Percentiles rank a stretch among this genome's conserved stretches.
Conservation (phyloP, 1,140 invertebrate genomes). For the Caenorhabditis inopinata region DNA sequence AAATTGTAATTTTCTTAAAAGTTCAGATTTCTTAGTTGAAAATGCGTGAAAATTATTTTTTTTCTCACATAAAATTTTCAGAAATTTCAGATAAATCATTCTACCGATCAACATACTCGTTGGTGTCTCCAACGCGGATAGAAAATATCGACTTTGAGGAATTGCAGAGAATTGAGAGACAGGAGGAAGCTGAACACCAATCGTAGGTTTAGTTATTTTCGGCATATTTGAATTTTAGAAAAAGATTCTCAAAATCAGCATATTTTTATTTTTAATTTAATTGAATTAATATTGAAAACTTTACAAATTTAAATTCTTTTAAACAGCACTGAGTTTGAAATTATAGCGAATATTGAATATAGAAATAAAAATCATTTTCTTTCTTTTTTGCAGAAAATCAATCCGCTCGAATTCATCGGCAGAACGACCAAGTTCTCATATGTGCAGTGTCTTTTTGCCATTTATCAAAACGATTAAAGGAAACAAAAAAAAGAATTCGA, state of each 20-base stretch:
- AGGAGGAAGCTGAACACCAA: neutral
- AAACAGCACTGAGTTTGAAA: too few relatives aligned
- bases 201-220: neutral
- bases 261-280: too few relatives aligned
- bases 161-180: constrained; percentile 33
- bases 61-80: neutral
- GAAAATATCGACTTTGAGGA: constrained; percentile 32
- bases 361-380: neutral
- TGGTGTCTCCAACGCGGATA: constrained; percentile 31
- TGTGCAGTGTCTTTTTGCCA: constrained; percentile 11
- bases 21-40: neutral
- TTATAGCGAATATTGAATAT: too few relatives aligned
- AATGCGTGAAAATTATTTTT: neutral
- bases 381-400: neutral
- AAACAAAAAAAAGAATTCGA: constrained; percentile 37
- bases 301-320: neutral
- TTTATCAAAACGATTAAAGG: constrained; percentile 42
- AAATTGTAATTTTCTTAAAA: neutral
- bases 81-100: constrained; percentile 44
- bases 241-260: too few relatives aligned
- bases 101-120: constrained; percentile 40
- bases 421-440: constrained; percentile 19
- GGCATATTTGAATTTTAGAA: too few relatives aligned
- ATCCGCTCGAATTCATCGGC: constrained; percentile 1
- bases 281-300: neutral